A percentile compares a stretch with the other conserved stretches of the same genome.
These are phyloP conservation scores for Frieseomelitta varia DNA, from an alignment of 1,140 invertebrate species.

Conservation along the genomic window DNA sequence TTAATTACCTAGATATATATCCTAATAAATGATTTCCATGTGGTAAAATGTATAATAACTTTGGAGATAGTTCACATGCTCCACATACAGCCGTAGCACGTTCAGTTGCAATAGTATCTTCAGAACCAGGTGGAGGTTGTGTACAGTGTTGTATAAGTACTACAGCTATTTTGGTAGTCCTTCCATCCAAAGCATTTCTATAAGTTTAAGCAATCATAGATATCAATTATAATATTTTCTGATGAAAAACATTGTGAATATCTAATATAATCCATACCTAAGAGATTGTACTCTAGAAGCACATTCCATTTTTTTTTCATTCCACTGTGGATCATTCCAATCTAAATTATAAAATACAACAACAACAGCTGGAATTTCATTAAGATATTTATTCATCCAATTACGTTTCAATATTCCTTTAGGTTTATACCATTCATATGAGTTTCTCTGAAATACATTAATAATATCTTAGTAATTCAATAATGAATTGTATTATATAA, in stretches of 20 bases:
- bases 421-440: conserved; percentile 97
- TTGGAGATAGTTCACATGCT: conserved; percentile 95
- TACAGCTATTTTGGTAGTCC: conserved; percentile 93
- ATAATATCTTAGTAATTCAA: conserved; percentile 1
- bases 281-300: conserved; percentile 94
- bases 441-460: conserved; percentile 85
- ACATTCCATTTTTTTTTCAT: conserved; percentile 96
- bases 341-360: conserved; percentile 98
- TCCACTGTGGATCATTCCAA: conserved; percentile 97
- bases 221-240: conserved; percentile 10
- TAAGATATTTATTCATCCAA: conserved; percentile 97
- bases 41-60: conserved; percentile 94
- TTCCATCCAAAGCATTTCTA: conserved; percentile 88
- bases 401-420: conserved; percentile 97
- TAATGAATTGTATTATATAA: background rate
- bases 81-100: conserved; percentile 93
- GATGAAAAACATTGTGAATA: conserved; percentile 2
- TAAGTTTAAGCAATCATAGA: conserved; percentile 39
- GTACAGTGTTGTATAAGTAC: conserved; percentile 93
- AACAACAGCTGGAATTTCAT: conserved; percentile 94
- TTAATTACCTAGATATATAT: conserved; percentile 85
- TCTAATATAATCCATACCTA: conserved; percentile 82
- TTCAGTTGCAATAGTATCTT: conserved; percentile 94
- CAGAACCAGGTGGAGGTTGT: conserved; percentile 89
- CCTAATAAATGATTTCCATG: conserved; percentile 94